Conservation (phyloP, 1,140 invertebrate species). For the Alviniconcha marisindica region DNA sequence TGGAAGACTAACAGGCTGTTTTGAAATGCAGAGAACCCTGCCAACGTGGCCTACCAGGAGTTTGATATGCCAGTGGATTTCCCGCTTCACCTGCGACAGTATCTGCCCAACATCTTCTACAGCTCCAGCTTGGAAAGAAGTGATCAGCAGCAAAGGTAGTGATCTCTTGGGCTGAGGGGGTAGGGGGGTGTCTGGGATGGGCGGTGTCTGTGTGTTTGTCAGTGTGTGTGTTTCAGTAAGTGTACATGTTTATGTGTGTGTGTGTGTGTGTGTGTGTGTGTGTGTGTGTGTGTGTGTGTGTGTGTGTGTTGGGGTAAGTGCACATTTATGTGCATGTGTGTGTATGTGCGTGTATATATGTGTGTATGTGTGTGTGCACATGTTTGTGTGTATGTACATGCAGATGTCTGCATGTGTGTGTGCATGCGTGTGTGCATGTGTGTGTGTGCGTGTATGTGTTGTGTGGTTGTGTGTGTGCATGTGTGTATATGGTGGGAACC, state of each 20-base stretch:
- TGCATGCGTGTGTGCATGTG: too few species aligned
- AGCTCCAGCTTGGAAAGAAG: slow-evolving; percentile 24
- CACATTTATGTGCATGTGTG: too few species aligned
- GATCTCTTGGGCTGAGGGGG: neutral
- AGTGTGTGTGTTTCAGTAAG: neutral
- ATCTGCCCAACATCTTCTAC: slow-evolving; percentile 67
- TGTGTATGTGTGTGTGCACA: neutral
- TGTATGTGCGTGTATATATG: too few species aligned
- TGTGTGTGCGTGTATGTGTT: too few species aligned
- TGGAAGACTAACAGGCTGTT: neutral
- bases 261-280: neutral
- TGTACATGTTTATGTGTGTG: neutral
- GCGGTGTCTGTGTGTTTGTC: too few species aligned
- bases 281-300: neutral
- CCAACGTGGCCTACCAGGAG: slow-evolving; percentile 74
- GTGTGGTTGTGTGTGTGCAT: too few species aligned
- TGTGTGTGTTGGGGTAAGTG: neutral
- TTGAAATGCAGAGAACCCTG: slow-evolving; percentile 60
- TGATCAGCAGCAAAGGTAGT: slow-evolving; percentile 39
- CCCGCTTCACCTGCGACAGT: slow-evolving; percentile 64
- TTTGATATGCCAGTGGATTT: slow-evolving; percentile 67
- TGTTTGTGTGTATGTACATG: too few species aligned
- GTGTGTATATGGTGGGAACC: too few species aligned
- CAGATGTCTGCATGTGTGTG: too few species aligned
- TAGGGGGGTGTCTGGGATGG: too few species aligned